Evolutionary conservation across 1,140 invertebrate species (phyloP), one percentile per base, ranked within the genome.

Genomic region (Dreissena polymorpha): DNA sequence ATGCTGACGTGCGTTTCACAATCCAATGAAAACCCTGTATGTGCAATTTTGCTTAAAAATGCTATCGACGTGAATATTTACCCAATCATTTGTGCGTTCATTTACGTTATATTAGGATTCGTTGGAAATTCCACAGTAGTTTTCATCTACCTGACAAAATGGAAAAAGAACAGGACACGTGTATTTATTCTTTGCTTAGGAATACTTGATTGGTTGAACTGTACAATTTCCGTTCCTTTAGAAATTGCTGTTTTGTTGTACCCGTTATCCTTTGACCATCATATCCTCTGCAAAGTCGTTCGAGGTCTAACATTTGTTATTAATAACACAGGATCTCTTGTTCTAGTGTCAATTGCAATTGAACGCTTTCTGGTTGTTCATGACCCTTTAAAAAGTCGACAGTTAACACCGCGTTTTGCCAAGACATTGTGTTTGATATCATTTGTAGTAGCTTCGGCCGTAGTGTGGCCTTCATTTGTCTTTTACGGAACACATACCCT

Each of bases 151-250:
- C 13, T 27, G 10, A 29, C 1, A 5, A 75, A 76, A 50, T 83
- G 80, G 80, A 83, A 75, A 64, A 83, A 83, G 39, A 83, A 75
- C 39, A 83, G 65, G 29, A 83, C 80, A 7, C n/a, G 80, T 16
- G 49, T 83, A 18, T 83, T 83, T 53, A 76, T 83, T 16, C 55
- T 83, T 14, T 75, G 63, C 18, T 50, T 83, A 25, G 80, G 50
- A 14, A 27, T 83, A 7, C 50, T 83, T 18, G 80, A 83, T 21
- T 55, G 18, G 60, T n/a, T 75, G 8, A 83, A 83, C 55, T 83
- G 80, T 83, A 72, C 29, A 50, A 65, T 83, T 29, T 74, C 73
- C 49, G 75, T 83, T 71, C 80, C 80, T 29, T 16, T 83, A 14
- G 80, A 83, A 51, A 60, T 76, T 67, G 80, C 65, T 13, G 53